These are phyloP conservation scores for Semibalanus balanoides DNA, from an alignment of 1,140 invertebrate species.

Conservation along the genomic window DNA sequence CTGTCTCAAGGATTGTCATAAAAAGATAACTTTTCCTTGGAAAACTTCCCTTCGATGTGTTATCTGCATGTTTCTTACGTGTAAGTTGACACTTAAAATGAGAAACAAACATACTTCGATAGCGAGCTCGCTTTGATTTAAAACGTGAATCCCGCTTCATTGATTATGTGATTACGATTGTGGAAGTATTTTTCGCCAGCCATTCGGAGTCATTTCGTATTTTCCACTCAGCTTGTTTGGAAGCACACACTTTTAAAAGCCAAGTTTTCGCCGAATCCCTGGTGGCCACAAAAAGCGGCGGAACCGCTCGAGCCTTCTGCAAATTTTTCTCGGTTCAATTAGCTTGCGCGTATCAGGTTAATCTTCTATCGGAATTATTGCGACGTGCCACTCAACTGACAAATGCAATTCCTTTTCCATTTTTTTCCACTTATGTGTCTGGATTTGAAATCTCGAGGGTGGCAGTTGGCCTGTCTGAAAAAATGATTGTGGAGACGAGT, in stretches of 20 bases:
- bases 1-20: no score
- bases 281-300: neutral
- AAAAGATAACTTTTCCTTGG: no score
- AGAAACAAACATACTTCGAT: no score
- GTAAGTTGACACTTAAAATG: no score
- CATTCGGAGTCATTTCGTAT: neutral
- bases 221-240: neutral
- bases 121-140: no score
- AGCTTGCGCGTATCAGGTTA: neutral
- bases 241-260: neutral
- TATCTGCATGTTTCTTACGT: no score
- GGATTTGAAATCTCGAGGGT: conserved; percentile 1
- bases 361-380: neutral
- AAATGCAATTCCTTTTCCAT: conserved; percentile 1
- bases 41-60: no score
- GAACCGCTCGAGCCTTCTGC: neutral
- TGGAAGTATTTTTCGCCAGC: no score
- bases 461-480: neutral
- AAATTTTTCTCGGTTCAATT: neutral
- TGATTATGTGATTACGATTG: no score
- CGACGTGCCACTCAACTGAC: neutral
- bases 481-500: neutral
- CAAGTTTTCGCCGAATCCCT: neutral
- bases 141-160: no score
- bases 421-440: neutral